Evolutionary conservation across 2,113 vertebrate species (phyloP), one percentile per base, ranked within the genome.

Genomic region (Sinocyclocheilus grahami): DNA sequence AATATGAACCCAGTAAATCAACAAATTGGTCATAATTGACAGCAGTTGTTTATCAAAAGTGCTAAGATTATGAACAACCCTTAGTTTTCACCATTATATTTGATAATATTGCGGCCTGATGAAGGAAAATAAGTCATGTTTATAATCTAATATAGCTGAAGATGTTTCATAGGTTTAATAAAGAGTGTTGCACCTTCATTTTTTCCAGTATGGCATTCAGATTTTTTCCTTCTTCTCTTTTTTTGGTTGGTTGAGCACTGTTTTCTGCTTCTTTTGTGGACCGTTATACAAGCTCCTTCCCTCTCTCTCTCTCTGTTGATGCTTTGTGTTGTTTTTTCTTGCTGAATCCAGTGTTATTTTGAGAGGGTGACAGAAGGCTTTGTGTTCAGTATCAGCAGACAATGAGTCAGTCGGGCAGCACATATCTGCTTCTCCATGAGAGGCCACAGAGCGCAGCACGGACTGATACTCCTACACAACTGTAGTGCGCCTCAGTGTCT

Each of bases 351-450:
- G 79, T 53, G 84, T 85, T 82, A 71, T 77, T 72, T 65, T 51
- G 51, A 39, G 55, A 62, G 76, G 83, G 85, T 89, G 85, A 91
- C 83, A 85, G 86, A 89, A 84, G 58, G 86, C 90, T 90, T 91
- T 90, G 89, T 91, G 71, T 72, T 42, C 67, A 74, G 78, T 86
- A 78, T 85, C 86, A 86, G 82, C 78, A 85, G 86, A 89, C 85
- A 85, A 80, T 89, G 87, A 89, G 72, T 88, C 85, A 83, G 78
- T 86, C 39, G 80, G 75, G 20, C 62, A 83, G 80, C 58, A 58
- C 86, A 60, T 62, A 60, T 79, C 46, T 63, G 78, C 58, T 42
- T 83, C n/a, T 53, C 55, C 60, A 55, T 30, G 27, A 79, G 76
- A 80, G 39, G 60, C 16, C 46, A 18, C 18, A 53, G 62, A 83